phyloP scores from a whole-genome alignment of 2,113 vertebrate genomes.

The Uropsilus gracilis region DNA sequence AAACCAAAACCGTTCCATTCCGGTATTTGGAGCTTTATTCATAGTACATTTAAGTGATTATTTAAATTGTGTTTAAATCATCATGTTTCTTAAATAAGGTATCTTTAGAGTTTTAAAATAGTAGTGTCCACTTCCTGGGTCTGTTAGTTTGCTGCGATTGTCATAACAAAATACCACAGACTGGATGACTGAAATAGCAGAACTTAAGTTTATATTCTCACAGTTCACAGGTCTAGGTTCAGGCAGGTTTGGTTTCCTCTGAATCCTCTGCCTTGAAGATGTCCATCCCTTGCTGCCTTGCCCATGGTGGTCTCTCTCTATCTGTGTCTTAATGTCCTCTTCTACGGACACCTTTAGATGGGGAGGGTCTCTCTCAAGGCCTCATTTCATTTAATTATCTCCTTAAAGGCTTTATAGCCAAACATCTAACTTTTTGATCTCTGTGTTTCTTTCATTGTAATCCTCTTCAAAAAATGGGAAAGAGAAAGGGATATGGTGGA shows the following conservation, averaged over 20 bases:
- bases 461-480: not conserved
- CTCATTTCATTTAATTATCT: not conserved
- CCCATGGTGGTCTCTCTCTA: not conserved
- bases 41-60: not conserved
- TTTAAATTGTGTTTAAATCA: not conserved
- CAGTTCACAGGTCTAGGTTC: not conserved
- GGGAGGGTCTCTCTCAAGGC: not conserved
- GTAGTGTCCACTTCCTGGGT: not conserved
- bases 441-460: conserved; percentile 13
- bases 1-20: not conserved
- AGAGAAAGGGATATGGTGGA: not conserved
- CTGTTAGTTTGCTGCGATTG: not conserved
- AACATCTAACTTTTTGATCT: not conserved
- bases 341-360: not conserved
- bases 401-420: not conserved
- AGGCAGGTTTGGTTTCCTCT: not conserved
- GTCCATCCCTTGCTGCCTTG: not conserved
- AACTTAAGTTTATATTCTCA: not conserved
- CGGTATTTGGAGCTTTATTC: not conserved
- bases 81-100: not conserved
- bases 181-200: not conserved
- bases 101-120: not conserved
- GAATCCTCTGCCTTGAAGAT: not conserved
- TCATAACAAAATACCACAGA: not conserved
- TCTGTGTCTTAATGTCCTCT: not conserved